A percentile compares a stretch with the other conserved stretches of the same genome.
phyloP scores from a whole-genome alignment of 1,140 invertebrate genomes.

The Rhyacophila brunnea region DNA sequence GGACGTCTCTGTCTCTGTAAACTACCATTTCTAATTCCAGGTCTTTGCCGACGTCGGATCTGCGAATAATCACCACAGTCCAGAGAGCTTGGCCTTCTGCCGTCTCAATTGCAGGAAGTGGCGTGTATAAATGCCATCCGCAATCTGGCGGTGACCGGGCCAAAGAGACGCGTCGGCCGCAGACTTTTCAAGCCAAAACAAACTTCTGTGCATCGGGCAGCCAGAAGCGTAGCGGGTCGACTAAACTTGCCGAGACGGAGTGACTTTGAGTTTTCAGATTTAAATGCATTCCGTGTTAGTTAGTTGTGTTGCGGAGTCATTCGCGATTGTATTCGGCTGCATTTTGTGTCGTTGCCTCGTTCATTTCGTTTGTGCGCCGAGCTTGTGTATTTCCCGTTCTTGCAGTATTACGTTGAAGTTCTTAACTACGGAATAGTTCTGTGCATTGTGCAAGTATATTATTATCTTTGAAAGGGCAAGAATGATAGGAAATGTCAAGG shows the following conservation, averaged over 20 bases:
- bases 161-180: neutral
- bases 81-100: neutral
- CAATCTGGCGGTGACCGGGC: constrained; percentile 8
- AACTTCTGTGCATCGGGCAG: constrained; percentile 18
- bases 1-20: too few relatives aligned
- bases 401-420: too few relatives aligned
- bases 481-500: too few relatives aligned
- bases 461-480: too few relatives aligned
- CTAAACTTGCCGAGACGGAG: neutral
- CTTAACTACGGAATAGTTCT: too few relatives aligned
- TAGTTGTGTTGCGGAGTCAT: constrained; percentile 1
- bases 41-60: neutral
- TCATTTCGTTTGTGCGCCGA: neutral
- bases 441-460: too few relatives aligned
- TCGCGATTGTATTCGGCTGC: neutral
- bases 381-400: neutral
- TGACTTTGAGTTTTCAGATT: constrained; percentile 12
- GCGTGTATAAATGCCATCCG: neutral
- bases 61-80: neutral
- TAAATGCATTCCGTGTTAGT: constrained; percentile 23
- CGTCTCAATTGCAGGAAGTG: constrained; percentile 12
- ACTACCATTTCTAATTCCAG: neutral
- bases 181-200: constrained; percentile 7
- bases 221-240: neutral
- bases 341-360: neutral